Evolutionary conservation across 2,888 invertebrate species (phyloP).

Genomic region (Dysmachus trigonus): DNA sequence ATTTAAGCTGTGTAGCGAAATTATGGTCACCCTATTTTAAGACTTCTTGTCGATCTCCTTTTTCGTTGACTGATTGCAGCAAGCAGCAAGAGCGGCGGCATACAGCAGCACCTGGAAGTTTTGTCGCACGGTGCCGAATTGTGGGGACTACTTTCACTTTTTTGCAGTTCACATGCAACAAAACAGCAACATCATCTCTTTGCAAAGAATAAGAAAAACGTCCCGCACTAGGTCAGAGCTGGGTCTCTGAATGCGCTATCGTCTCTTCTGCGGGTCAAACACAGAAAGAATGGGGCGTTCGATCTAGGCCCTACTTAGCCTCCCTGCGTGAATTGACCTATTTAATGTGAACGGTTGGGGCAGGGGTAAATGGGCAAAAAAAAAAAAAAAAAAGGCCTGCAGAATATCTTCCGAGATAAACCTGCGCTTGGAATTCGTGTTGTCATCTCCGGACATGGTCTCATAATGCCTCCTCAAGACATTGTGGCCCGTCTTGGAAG

Average conservation of each 20-base stretch:
- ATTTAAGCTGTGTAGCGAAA: neutral
- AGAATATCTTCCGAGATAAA: neutral
- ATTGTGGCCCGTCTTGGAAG: neutral
- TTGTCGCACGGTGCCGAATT: neutral
- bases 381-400: neutral
- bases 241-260: neutral
- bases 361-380: neutral
- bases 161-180: neutral
- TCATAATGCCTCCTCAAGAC: constrained; percentile 4
- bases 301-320: neutral
- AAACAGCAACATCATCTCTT: neutral
- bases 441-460: constrained; percentile 25
- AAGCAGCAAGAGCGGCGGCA: neutral
- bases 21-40: neutral
- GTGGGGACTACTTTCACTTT: constrained; percentile 31
- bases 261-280: neutral
- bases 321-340: neutral
- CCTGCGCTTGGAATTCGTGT: constrained; percentile 17
- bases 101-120: neutral
- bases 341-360: neutral
- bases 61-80: neutral
- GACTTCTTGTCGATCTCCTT: neutral
- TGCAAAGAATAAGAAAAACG: neutral
- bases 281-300: neutral
- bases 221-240: neutral